Conservation (phyloP, 2,113 vertebrate genomes). For the Nothoprocta perdicaria region DNA sequence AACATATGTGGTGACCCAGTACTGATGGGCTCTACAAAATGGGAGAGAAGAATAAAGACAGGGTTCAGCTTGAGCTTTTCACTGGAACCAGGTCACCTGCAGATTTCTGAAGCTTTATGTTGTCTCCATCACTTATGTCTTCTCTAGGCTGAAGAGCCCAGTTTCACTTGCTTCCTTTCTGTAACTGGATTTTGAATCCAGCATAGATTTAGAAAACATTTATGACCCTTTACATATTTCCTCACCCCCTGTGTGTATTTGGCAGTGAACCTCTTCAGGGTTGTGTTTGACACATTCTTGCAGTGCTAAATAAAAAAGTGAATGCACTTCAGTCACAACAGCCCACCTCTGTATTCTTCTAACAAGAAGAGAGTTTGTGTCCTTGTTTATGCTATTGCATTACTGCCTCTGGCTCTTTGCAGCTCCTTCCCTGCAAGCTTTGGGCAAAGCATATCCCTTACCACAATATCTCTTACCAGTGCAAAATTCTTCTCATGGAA, state of each 20-base stretch:
- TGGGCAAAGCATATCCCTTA: not conserved
- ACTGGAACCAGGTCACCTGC: not conserved
- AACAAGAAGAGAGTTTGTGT: not conserved
- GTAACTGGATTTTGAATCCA: not conserved
- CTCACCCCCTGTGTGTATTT: not conserved
- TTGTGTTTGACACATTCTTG: not conserved
- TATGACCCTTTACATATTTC: fast-evolving
- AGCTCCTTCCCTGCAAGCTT: fast-evolving
- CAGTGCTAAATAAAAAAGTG: not conserved
- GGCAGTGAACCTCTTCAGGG: not conserved
- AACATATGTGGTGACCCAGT: not conserved
- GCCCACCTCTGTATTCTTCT: not conserved
- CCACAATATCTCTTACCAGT: not conserved
- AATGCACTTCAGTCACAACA: not conserved
- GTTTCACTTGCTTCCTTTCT: not conserved
- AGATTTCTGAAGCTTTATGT: not conserved
- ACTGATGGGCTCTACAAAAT: not conserved
- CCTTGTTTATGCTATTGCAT: not conserved
- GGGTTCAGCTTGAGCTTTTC: not conserved
- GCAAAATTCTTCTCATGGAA: not conserved
- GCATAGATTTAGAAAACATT: not conserved
- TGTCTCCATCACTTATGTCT: not conserved
- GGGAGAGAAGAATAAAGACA: not conserved
- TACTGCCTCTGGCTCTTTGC: not conserved
- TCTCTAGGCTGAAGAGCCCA: not conserved